Evolutionary conservation across 2,113 vertebrate genomes (phyloP).

Genomic region (Oncorhynchus kisutch): DNA sequence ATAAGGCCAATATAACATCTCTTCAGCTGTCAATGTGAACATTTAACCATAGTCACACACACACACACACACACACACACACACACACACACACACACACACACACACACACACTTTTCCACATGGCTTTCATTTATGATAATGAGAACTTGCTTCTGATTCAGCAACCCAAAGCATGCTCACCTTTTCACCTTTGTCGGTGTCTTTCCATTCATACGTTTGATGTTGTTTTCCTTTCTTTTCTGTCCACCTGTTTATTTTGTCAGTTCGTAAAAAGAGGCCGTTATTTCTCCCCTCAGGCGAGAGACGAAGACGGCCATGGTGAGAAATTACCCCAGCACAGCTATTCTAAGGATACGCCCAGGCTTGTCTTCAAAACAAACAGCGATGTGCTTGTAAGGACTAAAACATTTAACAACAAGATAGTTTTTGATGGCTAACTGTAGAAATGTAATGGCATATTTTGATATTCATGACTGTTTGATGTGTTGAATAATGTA

Average conservation of each 20-base stretch:
- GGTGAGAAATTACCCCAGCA: slow-evolving; percentile 97
- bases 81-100: too few relatives aligned
- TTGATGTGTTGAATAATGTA: slow-evolving; percentile 24
- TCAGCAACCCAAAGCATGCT: slow-evolving; percentile 44
- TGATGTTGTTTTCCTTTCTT: slow-evolving; percentile 67
- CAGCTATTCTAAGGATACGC: slow-evolving; percentile 99
- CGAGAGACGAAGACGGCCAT: slow-evolving; percentile 99
- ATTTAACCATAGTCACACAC: too few relatives aligned
- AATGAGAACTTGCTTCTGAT: slow-evolving; percentile 33
- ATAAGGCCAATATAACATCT: background rate
- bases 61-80: too few relatives aligned
- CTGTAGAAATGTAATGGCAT: slow-evolving; percentile 35
- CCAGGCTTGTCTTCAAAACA: slow-evolving; percentile 99
- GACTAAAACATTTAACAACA: slow-evolving; percentile 88
- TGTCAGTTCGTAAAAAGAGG: slow-evolving; percentile 98
- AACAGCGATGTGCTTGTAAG: slow-evolving; percentile 99
- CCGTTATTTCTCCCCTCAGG: slow-evolving; percentile 99
- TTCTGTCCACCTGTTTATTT: slow-evolving; percentile 82
- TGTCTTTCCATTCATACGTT: slow-evolving; percentile 83
- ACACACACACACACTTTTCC: slow-evolving; percentile 21
- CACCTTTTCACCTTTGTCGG: slow-evolving; percentile 46
- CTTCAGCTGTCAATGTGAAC: too few relatives aligned
- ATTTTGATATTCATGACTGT: slow-evolving; percentile 60
- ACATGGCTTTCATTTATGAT: slow-evolving; percentile 3
- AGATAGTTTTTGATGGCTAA: slow-evolving; percentile 56